Base-by-base conservation (phyloP, 2,888 invertebrate genomes). In the Drosophila neotestacea region DNA sequence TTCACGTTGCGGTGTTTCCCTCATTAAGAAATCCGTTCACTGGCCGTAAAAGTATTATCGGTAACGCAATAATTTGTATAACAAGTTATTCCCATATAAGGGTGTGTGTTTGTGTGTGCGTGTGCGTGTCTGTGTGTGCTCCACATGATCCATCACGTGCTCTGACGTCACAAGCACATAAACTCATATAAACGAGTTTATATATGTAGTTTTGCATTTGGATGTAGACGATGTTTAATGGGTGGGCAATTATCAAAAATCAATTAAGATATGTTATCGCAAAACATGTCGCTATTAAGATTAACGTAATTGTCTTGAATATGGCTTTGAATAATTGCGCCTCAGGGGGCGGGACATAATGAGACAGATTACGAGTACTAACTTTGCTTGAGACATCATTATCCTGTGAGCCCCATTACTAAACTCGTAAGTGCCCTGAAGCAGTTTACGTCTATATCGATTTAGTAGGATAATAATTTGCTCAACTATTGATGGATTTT, bases 121-220 rank as follows among this genome's bases (percentile, higher is more conserved):
- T 47, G 41, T 42, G 42, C 42, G 28, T 22, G 32, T 36, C 39
- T 38, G 54, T 27, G 65, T 36, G 38, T 11, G 62, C 39, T 75
- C 39, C 85, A 86, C 77, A 90, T 89, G 88, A 89, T 89, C 90
- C 72, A 90, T 89, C 88, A 89, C 90, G 86, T 88, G 88, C 86
- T 85, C 73, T 81, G 82, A 81, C 88, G 83, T 89, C 88, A 90
- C 65, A 51, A 9, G n/a, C 61, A 32, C 39, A 50, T 52, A 55
- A 64, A 59, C 39, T 61, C 51, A 2, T 39, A 4, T 46, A 22
- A 52, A 11, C 27, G 9, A 42, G 22, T 32, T 47, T 44, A 61
- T 44, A 56, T 44, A 56, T 61, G 59, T 85, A 73, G 70, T 64
- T 69, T 38, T 56, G 44, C 72, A 51, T 55, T 65, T 63, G 51